Evolutionary conservation across 2,113 vertebrate species (phyloP).

Genomic region (Synchiropus splendidus): DNA sequence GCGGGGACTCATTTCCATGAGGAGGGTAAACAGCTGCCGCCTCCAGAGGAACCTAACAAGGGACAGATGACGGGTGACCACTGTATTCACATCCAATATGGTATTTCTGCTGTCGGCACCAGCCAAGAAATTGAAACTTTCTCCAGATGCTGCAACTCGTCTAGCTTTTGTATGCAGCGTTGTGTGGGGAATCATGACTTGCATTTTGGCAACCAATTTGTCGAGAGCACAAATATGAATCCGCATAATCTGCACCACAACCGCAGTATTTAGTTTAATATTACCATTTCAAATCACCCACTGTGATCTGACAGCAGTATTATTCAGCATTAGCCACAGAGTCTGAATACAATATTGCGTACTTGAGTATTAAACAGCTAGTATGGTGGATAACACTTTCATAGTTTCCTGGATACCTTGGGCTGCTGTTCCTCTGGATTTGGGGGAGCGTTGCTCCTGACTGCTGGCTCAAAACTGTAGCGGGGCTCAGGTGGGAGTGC

Average conservation of each 20-base stretch:
- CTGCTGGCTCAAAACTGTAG: constrained; percentile 4
- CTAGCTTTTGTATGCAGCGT: constrained; percentile 2
- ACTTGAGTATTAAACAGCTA: too few relatives aligned
- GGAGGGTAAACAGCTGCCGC: constrained; percentile 35
- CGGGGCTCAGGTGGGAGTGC: constrained; percentile 25
- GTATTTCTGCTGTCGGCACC: constrained; percentile 2
- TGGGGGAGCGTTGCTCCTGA: constrained; percentile 19
- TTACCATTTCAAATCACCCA: too few relatives aligned
- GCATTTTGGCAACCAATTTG: constrained; percentile 1
- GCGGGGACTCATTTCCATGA: constrained; percentile 14
- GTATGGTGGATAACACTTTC: too few relatives aligned
- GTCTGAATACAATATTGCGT: too few relatives aligned
- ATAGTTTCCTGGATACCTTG: constrained; percentile 29
- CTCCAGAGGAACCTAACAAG: constrained; percentile 38
- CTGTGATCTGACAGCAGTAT: too few relatives aligned
- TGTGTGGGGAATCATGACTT: neutral
- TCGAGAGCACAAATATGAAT: too few relatives aligned
- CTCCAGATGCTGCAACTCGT: constrained; percentile 29
- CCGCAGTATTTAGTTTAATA: too few relatives aligned
- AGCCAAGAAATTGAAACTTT: constrained; percentile 11
- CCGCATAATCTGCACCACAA: too few relatives aligned
- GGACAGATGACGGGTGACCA: neutral
- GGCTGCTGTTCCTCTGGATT: constrained; percentile 22
- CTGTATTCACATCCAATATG: neutral
- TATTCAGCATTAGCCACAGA: too few relatives aligned